Percentiles rank a stretch among this genome's conserved stretches.
phyloP scores from a whole-genome alignment of 2,888 invertebrate species.

The Galerucella pusilla region DNA sequence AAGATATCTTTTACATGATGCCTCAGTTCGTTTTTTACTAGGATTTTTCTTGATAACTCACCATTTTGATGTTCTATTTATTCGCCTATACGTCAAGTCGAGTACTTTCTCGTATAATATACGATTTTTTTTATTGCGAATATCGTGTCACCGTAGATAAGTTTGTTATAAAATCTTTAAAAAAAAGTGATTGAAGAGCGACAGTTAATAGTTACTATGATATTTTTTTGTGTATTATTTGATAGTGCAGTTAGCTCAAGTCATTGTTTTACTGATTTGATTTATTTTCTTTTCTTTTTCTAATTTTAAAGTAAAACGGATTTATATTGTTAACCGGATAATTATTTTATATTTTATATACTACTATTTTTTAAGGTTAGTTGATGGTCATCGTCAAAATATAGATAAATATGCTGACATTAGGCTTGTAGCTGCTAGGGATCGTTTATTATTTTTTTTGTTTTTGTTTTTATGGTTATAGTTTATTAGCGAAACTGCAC shows the following conservation, averaged over 20 bases:
- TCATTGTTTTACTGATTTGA: slow-evolving; percentile 39
- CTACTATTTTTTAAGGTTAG: slow-evolving; percentile 41
- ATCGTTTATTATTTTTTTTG: slow-evolving; percentile 16
- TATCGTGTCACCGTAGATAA: too few species aligned
- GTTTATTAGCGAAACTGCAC: slow-evolving; percentile 9
- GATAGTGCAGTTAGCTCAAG: slow-evolving; percentile 30
- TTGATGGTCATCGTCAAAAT: slow-evolving; percentile 41
- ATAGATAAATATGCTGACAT: slow-evolving; percentile 30
- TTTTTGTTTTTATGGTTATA: background rate
- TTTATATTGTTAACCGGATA: slow-evolving; percentile 43
- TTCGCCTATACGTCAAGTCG: too few species aligned
- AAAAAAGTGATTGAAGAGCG: slow-evolving; percentile 10
- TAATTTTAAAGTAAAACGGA: slow-evolving; percentile 23
- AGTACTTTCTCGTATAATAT: too few species aligned
- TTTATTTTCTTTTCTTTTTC: slow-evolving; percentile 33
- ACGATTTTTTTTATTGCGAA: too few species aligned
- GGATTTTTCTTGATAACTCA: too few species aligned
- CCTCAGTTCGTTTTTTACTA: too few species aligned
- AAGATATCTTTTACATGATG: too few species aligned
- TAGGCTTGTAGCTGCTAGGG: slow-evolving; percentile 15
- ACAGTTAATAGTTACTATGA: background rate
- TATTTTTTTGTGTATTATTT: slow-evolving; percentile 39
- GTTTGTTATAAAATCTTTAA: background rate
- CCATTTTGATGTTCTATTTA: too few species aligned
- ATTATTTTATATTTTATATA: slow-evolving; percentile 44